These are phyloP conservation scores for Gryllus longicercus DNA, from an alignment of 2,888 invertebrate genomes.

Conservation along the genomic window DNA sequence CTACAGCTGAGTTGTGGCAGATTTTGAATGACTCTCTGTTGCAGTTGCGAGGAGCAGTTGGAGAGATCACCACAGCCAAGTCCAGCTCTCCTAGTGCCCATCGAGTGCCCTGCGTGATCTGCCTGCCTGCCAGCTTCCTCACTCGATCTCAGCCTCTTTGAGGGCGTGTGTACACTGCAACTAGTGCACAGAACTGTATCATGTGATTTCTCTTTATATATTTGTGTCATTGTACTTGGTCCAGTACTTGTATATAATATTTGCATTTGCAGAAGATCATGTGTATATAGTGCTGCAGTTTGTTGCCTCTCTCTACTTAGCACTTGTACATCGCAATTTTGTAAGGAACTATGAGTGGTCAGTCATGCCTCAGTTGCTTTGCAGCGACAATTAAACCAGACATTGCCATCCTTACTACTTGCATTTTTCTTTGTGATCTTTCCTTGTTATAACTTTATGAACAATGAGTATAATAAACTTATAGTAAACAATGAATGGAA, in stretches of 20 bases:
- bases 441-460: too few relatives aligned
- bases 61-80: background rate
- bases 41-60: background rate
- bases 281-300: slow-evolving; percentile 4
- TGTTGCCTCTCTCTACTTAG: background rate
- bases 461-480: too few relatives aligned
- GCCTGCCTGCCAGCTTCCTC: background rate
- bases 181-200: background rate
- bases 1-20: too few relatives aligned
- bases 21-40: background rate
- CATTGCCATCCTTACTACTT: too few relatives aligned
- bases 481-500: too few relatives aligned
- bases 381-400: too few relatives aligned
- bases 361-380: too few relatives aligned
- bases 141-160: background rate
- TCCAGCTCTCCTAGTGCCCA: slow-evolving; percentile 6
- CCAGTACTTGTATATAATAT: slow-evolving; percentile 3
- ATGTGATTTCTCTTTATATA: background rate
- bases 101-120: background rate
- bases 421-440: too few relatives aligned
- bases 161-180: background rate
- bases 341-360: too few relatives aligned
- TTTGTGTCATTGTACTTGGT: background rate
- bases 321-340: background rate
- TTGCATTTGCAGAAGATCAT: background rate